These are phyloP conservation scores for Merops nubicus DNA, from an alignment of 2,113 vertebrate genomes.

Conservation along the genomic window DNA sequence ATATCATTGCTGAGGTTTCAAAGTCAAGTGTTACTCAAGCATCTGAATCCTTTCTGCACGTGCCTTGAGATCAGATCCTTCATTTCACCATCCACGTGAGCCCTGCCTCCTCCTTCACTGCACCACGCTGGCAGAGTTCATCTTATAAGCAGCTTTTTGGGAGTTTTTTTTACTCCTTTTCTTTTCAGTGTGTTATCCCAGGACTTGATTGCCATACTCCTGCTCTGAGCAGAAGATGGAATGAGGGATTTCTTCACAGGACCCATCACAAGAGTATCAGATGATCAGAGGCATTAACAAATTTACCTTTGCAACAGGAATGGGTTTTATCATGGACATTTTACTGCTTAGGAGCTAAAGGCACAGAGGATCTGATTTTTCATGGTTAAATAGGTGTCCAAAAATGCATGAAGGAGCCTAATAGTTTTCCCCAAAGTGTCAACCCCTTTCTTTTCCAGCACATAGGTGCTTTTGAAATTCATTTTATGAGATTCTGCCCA, in stretches of 20 bases:
- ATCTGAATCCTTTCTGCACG: neutral
- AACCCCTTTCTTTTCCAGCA: neutral
- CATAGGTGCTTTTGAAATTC: neutral
- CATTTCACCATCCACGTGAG: neutral
- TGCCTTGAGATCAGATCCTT: neutral
- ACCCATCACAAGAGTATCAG: neutral
- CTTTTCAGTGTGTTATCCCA: neutral
- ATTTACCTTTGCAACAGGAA: neutral
- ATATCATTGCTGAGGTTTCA: neutral
- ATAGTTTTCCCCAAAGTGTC: neutral
- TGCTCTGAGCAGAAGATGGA: neutral
- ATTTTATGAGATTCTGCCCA: neutral
- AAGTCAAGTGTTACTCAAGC: neutral
- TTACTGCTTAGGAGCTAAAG: neutral
- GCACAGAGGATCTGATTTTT: neutral
- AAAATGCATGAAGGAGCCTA: neutral
- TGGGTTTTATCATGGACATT: neutral
- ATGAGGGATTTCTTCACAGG: neutral
- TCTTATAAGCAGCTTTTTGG: neutral
- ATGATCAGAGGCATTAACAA: neutral
- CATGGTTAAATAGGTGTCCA: neutral
- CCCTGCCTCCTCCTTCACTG: neutral
- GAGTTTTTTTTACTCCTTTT: neutral
- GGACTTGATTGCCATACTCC: neutral
- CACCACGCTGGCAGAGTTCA: neutral